Conservation (phyloP, 2,888 invertebrate species). For the Patella depressa region DNA sequence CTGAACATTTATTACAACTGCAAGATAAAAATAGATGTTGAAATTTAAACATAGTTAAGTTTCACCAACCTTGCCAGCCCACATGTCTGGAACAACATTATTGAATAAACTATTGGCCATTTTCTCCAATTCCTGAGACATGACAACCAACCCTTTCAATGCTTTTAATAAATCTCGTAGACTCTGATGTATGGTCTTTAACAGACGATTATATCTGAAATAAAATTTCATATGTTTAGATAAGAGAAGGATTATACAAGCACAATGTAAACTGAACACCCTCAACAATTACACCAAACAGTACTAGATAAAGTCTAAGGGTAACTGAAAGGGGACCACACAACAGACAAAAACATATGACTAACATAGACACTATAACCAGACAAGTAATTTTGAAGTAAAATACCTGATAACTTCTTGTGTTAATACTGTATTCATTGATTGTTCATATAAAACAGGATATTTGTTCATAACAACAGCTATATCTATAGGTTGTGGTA, state of each 20-base stretch:
- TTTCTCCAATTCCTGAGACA: slow-evolving; percentile 82
- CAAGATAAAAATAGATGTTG: no score
- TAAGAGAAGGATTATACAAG: no score
- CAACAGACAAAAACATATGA: no score
- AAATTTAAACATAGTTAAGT: neutral
- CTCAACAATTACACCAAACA: no score
- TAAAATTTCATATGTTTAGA: neutral
- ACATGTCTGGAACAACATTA: slow-evolving; percentile 80
- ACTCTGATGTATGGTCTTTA: slow-evolving; percentile 71
- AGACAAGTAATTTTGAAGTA: neutral
- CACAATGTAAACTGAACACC: no score
- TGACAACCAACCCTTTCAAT: slow-evolving; percentile 83
- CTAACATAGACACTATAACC: neutral
- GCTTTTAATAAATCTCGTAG: slow-evolving; percentile 78
- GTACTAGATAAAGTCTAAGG: no score
- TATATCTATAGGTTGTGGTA: slow-evolving; percentile 75
- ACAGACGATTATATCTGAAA: slow-evolving; percentile 68
- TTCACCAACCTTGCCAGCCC: slow-evolving; percentile 74
- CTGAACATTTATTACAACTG: no score
- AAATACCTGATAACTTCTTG: slow-evolving; percentile 86
- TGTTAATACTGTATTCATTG: slow-evolving; percentile 88
- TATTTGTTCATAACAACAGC: slow-evolving; percentile 77
- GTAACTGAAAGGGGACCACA: no score
- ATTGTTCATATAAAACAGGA: slow-evolving; percentile 88
- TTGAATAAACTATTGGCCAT: slow-evolving; percentile 79